These are phyloP conservation scores for Sebastes fasciatus DNA, from an alignment of 2,113 vertebrate species.

Conservation along the genomic window DNA sequence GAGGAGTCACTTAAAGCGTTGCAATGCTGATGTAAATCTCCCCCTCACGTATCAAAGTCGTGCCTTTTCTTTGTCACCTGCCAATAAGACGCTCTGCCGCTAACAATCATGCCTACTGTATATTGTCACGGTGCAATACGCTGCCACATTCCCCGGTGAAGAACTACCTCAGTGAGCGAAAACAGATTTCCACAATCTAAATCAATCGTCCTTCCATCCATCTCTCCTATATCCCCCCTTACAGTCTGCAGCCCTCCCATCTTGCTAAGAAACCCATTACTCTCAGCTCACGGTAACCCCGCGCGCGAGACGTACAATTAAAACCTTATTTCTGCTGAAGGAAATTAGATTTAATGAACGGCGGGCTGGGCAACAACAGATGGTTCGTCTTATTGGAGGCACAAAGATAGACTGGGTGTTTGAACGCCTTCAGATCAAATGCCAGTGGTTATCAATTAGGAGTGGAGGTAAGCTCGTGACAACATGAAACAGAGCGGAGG, in stretches of 20 bases:
- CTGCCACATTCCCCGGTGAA: constrained; percentile 45
- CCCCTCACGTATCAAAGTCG: constrained; percentile 21
- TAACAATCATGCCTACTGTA: constrained; percentile 27
- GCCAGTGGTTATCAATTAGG: constrained; percentile 84
- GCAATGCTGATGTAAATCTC: constrained; percentile 40
- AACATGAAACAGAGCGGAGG: constrained; percentile 66
- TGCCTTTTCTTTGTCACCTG: constrained; percentile 51
- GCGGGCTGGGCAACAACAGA: constrained; percentile 80
- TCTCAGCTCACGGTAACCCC: constrained; percentile 61
- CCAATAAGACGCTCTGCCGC: constrained; percentile 48
- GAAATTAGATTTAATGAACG: constrained; percentile 84
- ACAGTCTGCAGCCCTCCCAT: constrained; percentile 63
- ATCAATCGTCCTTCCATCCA: constrained; percentile 65
- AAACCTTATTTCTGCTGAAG: constrained; percentile 79
- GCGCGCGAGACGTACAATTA: constrained; percentile 76
- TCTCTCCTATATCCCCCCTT: constrained; percentile 28
- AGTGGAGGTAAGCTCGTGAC: constrained; percentile 74
- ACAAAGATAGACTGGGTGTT: constrained; percentile 82
- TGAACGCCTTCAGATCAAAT: constrained; percentile 85
- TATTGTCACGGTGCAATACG: constrained; percentile 36
- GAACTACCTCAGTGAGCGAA: constrained; percentile 47
- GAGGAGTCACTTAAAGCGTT: constrained; percentile 13
- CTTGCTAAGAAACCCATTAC: constrained; percentile 71
- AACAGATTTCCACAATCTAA: constrained; percentile 59
- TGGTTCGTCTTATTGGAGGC: constrained; percentile 82